Evolutionary conservation across 2,888 invertebrate species (phyloP), one percentile per base, ranked within the genome.

Genomic region (Drosophila maculinotata): DNA sequence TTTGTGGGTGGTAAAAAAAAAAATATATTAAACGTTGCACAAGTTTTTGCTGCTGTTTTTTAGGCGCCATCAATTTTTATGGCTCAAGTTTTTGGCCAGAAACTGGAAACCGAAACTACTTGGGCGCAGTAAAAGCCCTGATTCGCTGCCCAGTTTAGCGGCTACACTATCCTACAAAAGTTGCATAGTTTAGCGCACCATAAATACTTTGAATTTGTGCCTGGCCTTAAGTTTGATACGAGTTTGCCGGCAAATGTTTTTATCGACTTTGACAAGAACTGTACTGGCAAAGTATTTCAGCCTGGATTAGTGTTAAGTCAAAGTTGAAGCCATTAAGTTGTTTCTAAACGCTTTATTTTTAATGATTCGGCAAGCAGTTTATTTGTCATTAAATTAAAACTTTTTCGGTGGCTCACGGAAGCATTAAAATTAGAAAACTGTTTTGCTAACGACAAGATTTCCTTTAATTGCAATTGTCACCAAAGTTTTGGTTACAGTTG

Each of bases 41-140:
- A 63, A 53, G 36, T 64, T 52, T 30, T 41, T 30, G 52, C 12
- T 41, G 25, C n/a, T 33, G 26, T 38, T 36, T 7, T 51, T 31
- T 35, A 30, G 56, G 36, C 48, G 39, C 65, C 66, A 66, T 66
- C 63, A 56, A 74, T 60, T 79, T 84, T 84, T 30, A 79, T 81
- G 79, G 73, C 54, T 10, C 12, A 79, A 80, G 65, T 84, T 84
- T 53, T 49, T 26, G 26, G 30, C 41, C 28, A 35, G 45, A 45
- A 71, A 66, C 67, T 62, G 56, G 49, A 47, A 64, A 47, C 44
- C 53, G 33, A 53, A 72, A 54, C 59, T 71, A 52, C 38, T 71
- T 52, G 71, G 42, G 47, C 51, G 15, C 45, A 48, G 41, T 66
- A 42, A 66, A 70, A 54, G 47, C 38, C 30, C 51, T 17, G 51